Evolutionary conservation across 2,888 invertebrate genomes (phyloP), one percentile per base, ranked within the genome.

Genomic region (Steinernema scapterisci): DNA sequence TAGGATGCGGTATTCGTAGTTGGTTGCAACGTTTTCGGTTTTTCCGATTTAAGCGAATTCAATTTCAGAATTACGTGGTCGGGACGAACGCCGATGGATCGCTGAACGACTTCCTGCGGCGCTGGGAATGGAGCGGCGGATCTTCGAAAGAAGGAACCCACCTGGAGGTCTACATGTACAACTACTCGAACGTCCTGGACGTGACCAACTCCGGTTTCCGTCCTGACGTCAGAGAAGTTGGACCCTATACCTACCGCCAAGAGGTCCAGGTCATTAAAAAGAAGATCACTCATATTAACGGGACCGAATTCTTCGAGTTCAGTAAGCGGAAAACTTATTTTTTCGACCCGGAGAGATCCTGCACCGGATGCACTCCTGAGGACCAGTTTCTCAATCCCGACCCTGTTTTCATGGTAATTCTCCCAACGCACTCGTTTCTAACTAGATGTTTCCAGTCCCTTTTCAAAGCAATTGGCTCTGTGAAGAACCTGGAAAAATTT

Each of bases 141-240:
- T 9, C 63, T 16, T 63, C 16, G 63, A 63, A 27, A 9, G 3
- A 27, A 2, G 63, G 25, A 6, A 16, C 63, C 13, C 19, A n/a
- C 63, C 63, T 71, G 44, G 71, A 74, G 56, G 46, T 71, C 45
- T 74, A 71, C 56, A 23, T 74, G 23, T 74, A 54, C 48, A 74
- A 74, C 56, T 74, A 74, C 51, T 71, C 74, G n/a, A 74, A 74
- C 46, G 45, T 31, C 38, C 25, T 46, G 44, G 74, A 74, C n/a
- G 54, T 74, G 13, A 21, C 71, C 21, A 25, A 71, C 38, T 27
- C 46, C 25, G 74, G 71, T n/a, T 21, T 74, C 21, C 27, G 44
- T 23, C 74, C 74, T n/a, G 74, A 74, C 38, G 74, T 71, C 38
- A 38, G 27, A n/a, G 71, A 74, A 51, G 45, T 54, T 7, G 74